Evolutionary conservation across 2,113 vertebrate genomes (phyloP), one percentile per base, ranked within the genome.

Genomic region (Pimephales promelas): DNA sequence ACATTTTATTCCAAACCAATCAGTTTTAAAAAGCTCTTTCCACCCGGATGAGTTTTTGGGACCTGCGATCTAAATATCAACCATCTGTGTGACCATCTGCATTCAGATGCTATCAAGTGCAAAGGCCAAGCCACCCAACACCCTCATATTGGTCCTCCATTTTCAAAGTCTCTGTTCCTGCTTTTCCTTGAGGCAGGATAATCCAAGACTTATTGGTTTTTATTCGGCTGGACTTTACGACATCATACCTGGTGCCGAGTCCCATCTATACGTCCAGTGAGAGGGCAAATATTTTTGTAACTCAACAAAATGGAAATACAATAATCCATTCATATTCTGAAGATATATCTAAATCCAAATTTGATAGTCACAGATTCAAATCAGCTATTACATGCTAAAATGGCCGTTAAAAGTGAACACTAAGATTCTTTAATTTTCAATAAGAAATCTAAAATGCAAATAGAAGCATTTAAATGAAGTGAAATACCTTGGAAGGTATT

Each of bases 41-140:
- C 91, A 92, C 92, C 84, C 87, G 86, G 16, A 87, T 92, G 92
- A 89, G 90, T 94, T 93, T 89, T 91, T 88, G 88, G 91, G 90
- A 90, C 90, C 90, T 45, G 81, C 87, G 90, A 92, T 93, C 92
- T 93, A 92, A 93, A 94, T 94, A 93, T 92, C 89, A 91, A 86
- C 94, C 94, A 94, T 94, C 94, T 94, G 94, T 86, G 92, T 92
- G 88, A 87, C 94, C 93, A 94, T 94, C 94, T 94, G 93, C 92
- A 94, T 92, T 88, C 87, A 85, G 89, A 87, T 90, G 92, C 92
- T 93, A 91, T 92, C 92, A 92, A 87, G 82, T 90, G 87, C 87
- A 89, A 91, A 92, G 90, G 92, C 92, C 92, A 92, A 90, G 87
- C 84, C 90, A 92, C 92, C 91, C 90, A 89, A 90, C 88, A 52